A percentile compares a stretch with the other conserved stretches of the same genome.
Evolutionary conservation across 2,113 vertebrate species (phyloP).

Genomic region (Apteryx mantelli): DNA sequence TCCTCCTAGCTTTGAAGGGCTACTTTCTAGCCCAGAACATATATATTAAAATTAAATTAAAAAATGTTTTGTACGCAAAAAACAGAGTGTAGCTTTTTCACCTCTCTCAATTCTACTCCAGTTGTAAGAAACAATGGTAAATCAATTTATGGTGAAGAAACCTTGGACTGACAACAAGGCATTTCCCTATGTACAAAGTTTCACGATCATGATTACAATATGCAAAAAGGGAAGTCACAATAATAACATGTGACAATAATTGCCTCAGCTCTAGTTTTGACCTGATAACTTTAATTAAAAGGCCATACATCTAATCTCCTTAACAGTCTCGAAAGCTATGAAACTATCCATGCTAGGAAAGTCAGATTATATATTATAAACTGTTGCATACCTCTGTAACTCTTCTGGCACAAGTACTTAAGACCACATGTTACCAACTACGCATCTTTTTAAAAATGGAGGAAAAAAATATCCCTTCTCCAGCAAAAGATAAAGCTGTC

Average conservation of each 20-base stretch:
- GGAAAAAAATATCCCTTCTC: not conserved
- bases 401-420: not conserved
- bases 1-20: not conserved
- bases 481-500: not conserved
- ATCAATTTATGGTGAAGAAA: not conserved
- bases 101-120: not conserved
- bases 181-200: not conserved
- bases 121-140: not conserved
- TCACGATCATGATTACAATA: fast-evolving
- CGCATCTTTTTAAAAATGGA: not conserved
- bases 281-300: not conserved
- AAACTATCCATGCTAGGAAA: not conserved
- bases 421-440: not conserved
- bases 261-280: not conserved
- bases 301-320: not conserved
- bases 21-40: not conserved
- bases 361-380: not conserved
- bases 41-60: not conserved
- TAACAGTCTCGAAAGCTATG: conserved; percentile 5
- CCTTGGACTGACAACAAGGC: not conserved
- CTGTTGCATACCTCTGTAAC: not conserved
- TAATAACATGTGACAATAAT: not conserved
- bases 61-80: not conserved
- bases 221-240: not conserved
- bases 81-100: not conserved